Base-by-base conservation (phyloP, 1,140 invertebrate species). In the Metopolophium dirhodum region DNA sequence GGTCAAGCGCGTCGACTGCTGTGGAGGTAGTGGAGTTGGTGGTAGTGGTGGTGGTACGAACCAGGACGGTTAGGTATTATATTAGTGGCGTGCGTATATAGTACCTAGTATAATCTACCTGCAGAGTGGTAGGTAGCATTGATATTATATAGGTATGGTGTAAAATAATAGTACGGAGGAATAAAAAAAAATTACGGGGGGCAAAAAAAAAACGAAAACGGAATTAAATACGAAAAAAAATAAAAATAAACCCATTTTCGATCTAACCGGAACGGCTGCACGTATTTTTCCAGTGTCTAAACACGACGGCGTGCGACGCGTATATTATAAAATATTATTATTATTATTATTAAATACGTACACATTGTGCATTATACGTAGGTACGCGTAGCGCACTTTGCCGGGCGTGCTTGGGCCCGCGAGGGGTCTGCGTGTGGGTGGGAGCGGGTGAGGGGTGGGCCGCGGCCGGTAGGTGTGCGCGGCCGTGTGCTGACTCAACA, bases 401-500 rank as follows among this genome's bases (percentile, higher is more conserved):
- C 61, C 61, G 61, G 61, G 3, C 30, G 30, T 68, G 61, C 61
- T 86, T 30, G 85, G 22, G 45, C 22, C n/a, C n/a, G 35, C 87
- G 7, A 35, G 26, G 41, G 41, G 26, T 23, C n/a, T 26, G 3
- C 30, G 86, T 11, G 9, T 11, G 30, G 30, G 2, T 1, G 47
- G 51, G 30, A 6, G 35, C 14, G 85, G 49, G 49, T 3, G 30
- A 14, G 8, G 83, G 37, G 30, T 41, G 41, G 7, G 8, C 82
- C 37, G 37, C n/a, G 20, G 47, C n/a, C 41, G 23, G 83, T 45
- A 86, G 83, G 41, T 23, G 83, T 86, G 83, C 11, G 87, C 49
- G n/a, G 18, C 68, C 77, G 91, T 85, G 91, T 93, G 91, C 91
- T 93, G 91, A 93, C 91, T 93, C 91, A 93, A 93, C 91, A 86